Evolutionary conservation across 1,140 invertebrate species (phyloP).

Genomic region (Araneus ventricosus): DNA sequence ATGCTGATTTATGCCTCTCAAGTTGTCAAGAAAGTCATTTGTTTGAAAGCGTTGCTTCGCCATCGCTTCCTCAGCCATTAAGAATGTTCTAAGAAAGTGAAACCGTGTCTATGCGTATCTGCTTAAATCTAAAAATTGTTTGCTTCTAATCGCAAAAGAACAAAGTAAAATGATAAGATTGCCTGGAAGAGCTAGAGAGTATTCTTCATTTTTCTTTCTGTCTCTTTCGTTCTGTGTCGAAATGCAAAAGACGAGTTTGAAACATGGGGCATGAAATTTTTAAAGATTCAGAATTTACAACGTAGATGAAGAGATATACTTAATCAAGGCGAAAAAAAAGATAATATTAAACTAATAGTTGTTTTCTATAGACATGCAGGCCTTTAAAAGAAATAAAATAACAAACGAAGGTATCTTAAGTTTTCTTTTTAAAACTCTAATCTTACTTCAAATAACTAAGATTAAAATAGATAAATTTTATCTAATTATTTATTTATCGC

Average conservation of each 20-base stretch:
- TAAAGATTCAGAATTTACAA: no score
- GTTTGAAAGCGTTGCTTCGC: constrained; percentile 33
- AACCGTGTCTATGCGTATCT: not conserved
- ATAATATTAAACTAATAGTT: no score
- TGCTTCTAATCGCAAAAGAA: not conserved
- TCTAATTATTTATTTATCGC: no score
- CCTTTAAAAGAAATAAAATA: no score
- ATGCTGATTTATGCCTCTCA: constrained; percentile 70
- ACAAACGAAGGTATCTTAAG: no score
- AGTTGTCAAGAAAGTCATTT: constrained; percentile 72
- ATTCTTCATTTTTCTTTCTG: not conserved
- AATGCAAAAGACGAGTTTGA: not conserved
- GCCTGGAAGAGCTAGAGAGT: not conserved
- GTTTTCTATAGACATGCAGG: no score
- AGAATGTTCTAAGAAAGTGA: constrained; percentile 1
- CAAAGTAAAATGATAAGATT: not conserved
- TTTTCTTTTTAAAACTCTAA: no score
- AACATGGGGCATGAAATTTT: no score
- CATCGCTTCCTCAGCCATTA: not conserved
- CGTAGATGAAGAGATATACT: no score
- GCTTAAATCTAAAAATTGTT: not conserved
- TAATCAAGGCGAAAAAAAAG: no score
- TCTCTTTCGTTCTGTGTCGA: not conserved
- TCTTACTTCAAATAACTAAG: no score
- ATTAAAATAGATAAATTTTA: no score